A percentile compares a stretch with the other conserved stretches of the same genome.
These are phyloP conservation scores for Uropsilus gracilis DNA, from an alignment of 2,113 vertebrate genomes.

Conservation along the genomic window DNA sequence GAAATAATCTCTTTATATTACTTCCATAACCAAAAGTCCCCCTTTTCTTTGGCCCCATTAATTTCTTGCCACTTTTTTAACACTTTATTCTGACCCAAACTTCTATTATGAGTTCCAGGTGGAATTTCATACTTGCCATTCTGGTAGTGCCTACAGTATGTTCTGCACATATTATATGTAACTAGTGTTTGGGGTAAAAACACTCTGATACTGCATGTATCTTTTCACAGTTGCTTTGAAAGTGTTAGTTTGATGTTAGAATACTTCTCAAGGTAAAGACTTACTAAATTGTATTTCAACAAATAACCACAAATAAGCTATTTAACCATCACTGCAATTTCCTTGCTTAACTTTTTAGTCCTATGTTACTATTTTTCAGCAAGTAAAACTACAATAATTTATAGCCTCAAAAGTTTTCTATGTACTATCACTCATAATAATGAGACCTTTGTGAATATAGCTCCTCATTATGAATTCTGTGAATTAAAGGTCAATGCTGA, in stretches of 20 bases:
- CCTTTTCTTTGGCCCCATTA: neutral
- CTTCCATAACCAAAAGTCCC: neutral
- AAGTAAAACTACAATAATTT: neutral
- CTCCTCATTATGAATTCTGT: neutral
- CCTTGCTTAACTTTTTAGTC: neutral
- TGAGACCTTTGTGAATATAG: conserved; percentile 2
- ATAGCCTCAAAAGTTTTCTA: neutral
- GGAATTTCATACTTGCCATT: neutral
- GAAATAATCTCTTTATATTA: neutral
- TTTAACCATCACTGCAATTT: neutral
- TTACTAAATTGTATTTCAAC: conserved; percentile 27
- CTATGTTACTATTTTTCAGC: neutral
- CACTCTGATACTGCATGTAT: neutral
- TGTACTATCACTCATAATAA: neutral
- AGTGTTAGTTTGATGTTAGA: neutral
- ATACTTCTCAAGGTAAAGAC: conserved; percentile 12
- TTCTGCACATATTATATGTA: neutral
- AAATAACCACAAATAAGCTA: neutral
- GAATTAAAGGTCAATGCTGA: neutral
- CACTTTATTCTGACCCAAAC: neutral
- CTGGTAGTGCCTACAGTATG: neutral
- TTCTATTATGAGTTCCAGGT: neutral
- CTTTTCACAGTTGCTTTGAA: conserved; percentile 34
- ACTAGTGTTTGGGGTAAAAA: neutral
- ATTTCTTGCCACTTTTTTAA: neutral